Percentiles rank a stretch among this genome's conserved stretches.
phyloP scores from a whole-genome alignment of 1,140 invertebrate genomes.

The Amyelois transitella region DNA sequence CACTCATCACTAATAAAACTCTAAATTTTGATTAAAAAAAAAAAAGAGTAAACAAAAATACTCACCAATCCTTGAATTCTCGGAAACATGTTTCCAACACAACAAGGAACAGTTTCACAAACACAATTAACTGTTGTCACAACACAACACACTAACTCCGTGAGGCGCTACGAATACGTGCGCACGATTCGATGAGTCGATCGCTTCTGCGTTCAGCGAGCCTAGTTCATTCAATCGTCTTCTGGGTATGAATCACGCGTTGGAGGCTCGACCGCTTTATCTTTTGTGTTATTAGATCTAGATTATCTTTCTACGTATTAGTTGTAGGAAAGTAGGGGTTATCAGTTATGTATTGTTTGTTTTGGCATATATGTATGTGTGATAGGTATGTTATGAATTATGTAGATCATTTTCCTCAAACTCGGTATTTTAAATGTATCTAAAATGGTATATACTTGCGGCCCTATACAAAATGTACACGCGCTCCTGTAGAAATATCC shows the following conservation, averaged over 20 bases:
- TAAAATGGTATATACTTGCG: no score
- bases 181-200: slow-evolving; percentile 35
- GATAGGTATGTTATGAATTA: no score
- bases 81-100: slow-evolving; percentile 47
- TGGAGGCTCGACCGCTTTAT: neutral
- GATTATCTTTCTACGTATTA: neutral
- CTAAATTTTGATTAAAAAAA: neutral
- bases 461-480: no score
- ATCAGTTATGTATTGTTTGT: neutral
- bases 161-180: slow-evolving; percentile 35
- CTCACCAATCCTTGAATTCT: slow-evolving; percentile 62
- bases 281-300: neutral
- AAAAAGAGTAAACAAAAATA: slow-evolving; percentile 5
- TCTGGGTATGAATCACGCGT: neutral
- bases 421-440: no score
- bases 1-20: neutral
- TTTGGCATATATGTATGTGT: neutral
- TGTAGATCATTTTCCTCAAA: no score
- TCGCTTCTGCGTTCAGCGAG: slow-evolving; percentile 26
- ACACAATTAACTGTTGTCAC: slow-evolving; percentile 36
- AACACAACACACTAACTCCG: slow-evolving; percentile 24
- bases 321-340: neutral
- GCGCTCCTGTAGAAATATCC: no score
- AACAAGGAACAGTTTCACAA: slow-evolving; percentile 28
- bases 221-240: neutral